phyloP scores from a whole-genome alignment of 2,888 invertebrate genomes.

The Arrhopalites spinosus region DNA sequence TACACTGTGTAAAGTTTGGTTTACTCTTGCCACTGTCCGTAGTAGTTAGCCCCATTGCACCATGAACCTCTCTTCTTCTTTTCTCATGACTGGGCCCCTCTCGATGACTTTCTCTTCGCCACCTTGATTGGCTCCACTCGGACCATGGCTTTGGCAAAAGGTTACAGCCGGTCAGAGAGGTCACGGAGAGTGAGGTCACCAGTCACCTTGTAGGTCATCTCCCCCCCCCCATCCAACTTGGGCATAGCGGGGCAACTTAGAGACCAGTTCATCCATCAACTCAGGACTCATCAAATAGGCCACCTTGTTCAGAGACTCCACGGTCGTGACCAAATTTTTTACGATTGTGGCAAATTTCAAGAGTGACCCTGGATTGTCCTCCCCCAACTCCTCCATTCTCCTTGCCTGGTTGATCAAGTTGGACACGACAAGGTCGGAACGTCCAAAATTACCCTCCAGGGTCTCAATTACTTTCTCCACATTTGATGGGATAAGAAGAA shows the following conservation, averaged over 20 bases:
- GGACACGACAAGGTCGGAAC: slow-evolving; percentile 32
- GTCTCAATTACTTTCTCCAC: slow-evolving; percentile 24
- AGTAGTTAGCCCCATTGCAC: neutral
- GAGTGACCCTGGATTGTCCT: neutral
- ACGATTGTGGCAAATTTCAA: neutral
- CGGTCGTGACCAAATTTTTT: slow-evolving; percentile 12
- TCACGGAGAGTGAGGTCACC: neutral
- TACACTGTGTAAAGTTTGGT: neutral
- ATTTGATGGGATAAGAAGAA: slow-evolving; percentile 2
- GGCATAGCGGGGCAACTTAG: slow-evolving; percentile 28
- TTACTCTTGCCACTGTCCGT: neutral
- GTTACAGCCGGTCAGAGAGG: slow-evolving; percentile 31
- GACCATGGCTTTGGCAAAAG: slow-evolving; percentile 17
- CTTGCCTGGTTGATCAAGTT: slow-evolving; percentile 22
- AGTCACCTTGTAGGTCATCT: neutral
- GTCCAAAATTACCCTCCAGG: slow-evolving; percentile 35
- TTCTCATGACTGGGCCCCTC: neutral
- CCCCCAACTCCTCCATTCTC: slow-evolving; percentile 4
- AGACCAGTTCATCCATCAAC: slow-evolving; percentile 34
- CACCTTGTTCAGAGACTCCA: neutral
- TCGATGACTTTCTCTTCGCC: neutral
- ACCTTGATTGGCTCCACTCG: neutral
- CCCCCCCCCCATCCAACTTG: slow-evolving; percentile 32
- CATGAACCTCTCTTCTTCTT: neutral
- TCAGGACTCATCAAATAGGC: slow-evolving; percentile 38